Conservation (phyloP, 2,888 invertebrate genomes). For the Ptychoptera contaminata region DNA sequence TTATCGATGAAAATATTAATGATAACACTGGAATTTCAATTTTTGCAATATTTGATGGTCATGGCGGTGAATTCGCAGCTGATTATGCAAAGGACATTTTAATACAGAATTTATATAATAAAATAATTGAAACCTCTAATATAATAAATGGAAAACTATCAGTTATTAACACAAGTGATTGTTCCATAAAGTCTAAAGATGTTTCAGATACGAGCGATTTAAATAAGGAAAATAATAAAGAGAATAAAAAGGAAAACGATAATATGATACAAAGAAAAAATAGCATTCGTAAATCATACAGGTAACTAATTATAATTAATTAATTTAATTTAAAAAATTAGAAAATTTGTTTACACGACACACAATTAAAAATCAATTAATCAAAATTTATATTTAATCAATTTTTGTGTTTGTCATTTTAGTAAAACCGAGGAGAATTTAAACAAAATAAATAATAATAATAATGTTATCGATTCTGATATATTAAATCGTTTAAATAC, state of each 20-base stretch:
- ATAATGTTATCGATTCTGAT: conserved; percentile 23
- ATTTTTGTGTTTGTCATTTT: conserved; percentile 24
- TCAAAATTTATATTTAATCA: neutral
- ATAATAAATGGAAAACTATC: conserved; percentile 41
- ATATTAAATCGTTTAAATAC: conserved; percentile 24
- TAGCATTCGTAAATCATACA: neutral
- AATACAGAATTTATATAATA: conserved; percentile 61
- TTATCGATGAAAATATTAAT: conserved; percentile 71
- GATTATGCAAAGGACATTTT: conserved; percentile 82
- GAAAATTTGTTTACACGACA: too few relatives aligned
- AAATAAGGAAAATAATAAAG: neutral
- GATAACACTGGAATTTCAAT: conserved; percentile 65
- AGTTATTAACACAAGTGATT: neutral
- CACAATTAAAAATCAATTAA: too few relatives aligned
- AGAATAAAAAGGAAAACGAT: neutral
- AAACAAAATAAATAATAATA: conserved; percentile 34
- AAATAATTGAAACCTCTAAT: conserved; percentile 57
- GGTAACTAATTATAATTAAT: neutral
- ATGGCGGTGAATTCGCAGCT: conserved; percentile 90
- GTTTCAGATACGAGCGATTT: neutral
- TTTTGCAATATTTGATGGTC: conserved; percentile 89
- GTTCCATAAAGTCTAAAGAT: neutral
- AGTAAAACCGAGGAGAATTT: conserved; percentile 43
- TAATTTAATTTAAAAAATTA: too few relatives aligned
- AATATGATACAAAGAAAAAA: conserved; percentile 8